A percentile compares a stretch with the other conserved stretches of the same genome.
These are phyloP conservation scores for Aphis gossypii DNA, from an alignment of 1,140 invertebrate species.

Conservation along the genomic window DNA sequence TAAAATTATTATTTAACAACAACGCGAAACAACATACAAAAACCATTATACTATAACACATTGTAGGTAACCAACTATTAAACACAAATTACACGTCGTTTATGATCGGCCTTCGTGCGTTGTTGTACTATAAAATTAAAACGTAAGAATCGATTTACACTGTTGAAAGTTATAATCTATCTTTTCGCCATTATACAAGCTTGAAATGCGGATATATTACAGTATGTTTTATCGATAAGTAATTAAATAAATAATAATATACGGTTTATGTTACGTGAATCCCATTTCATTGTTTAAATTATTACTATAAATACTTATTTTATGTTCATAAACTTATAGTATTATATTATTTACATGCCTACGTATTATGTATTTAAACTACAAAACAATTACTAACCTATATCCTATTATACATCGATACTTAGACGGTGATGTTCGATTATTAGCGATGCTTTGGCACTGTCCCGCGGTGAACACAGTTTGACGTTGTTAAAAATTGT, in stretches of 20 bases:
- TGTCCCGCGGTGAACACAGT: background rate
- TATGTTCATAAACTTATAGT: background rate
- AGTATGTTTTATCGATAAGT: background rate
- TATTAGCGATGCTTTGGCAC: background rate
- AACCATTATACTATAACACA: background rate
- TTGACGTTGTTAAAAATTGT: background rate
- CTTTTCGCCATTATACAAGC: background rate
- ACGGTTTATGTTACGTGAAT: background rate
- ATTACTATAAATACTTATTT: background rate
- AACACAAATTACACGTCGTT: background rate
- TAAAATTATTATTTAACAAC: background rate
- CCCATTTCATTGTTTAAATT: background rate
- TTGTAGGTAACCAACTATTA: background rate
- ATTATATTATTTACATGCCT: background rate
- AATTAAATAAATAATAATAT: background rate
- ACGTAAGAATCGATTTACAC: background rate
- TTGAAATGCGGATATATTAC: background rate
- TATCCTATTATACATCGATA: conserved; percentile 4
- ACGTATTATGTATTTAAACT: background rate
- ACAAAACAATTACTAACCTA: background rate
- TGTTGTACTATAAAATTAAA: background rate
- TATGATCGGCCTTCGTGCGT: background rate
- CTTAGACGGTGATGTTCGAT: background rate
- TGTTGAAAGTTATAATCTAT: background rate
- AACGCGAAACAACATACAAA: background rate